Base-by-base conservation (phyloP, 37 sponge, comb jelly and placozoan genomes). In the Corticium candelabrum region DNA sequence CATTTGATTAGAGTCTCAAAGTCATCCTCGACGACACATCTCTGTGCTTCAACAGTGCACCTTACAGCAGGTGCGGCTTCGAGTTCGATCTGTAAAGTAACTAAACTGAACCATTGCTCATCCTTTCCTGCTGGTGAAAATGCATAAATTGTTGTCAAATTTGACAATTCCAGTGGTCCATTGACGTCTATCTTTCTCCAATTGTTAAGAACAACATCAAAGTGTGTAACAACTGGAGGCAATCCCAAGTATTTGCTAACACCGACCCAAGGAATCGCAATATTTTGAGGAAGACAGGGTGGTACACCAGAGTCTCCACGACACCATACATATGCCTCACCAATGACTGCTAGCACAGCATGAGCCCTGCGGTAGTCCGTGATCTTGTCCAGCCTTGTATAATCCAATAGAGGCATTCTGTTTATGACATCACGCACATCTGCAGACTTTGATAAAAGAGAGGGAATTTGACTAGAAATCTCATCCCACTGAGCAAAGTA, bases 21-120 rank as follows among this genome's bases (percentile, higher is more conserved):
- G n/a, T n/a, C n/a, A n/a, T n/a, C n/a, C n/a, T n/a, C n/a, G n/a
- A n/a, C n/a, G n/a, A n/a, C n/a, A n/a, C n/a, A n/a, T n/a, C n/a
- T n/a, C 41, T 5, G 41, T 3, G 77, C 40, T 7, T 37, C 77
- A 39, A 5, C 37, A 15, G 3, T 39, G 41, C 21, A 37, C 38
- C 67, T 56, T 34, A 88, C 78, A n/a, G 76, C 85, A 11, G 81
- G 79, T 0, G 79, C 89, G 31, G 88, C 91, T 1, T 68, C 81
- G 15, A 84, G 1, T 38, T 90, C 91, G 36, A 90, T 78, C 30
- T 83, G 37, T 1, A 79, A 27, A 7, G 81, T 43, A 1, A 80
- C 83, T 1, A 85, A 39, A 33, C 77, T 87, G 50, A 90, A 90
- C 91, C 91, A 90, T 15, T 75, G 40, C 38, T 90, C 91, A 76